Evolutionary conservation across 1,140 invertebrate genomes (phyloP), one percentile per base, ranked within the genome.

Genomic region (Thalassaphorura encarpata): DNA sequence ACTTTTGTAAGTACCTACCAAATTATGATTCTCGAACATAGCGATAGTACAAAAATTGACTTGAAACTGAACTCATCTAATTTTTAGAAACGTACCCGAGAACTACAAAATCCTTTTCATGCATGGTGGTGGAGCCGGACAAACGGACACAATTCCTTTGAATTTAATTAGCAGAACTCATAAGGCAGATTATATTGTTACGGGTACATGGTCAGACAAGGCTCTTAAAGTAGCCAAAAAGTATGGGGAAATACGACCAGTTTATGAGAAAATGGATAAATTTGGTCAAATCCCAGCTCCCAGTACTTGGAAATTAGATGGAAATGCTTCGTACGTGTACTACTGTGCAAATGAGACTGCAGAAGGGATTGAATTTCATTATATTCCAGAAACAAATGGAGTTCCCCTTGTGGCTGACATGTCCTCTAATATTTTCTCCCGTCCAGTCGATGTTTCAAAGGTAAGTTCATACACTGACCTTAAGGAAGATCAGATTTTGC

Each of bases 261-360:
- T 97, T n/a, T 65, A 89, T 31, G 87, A 88, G 8, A 83, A 87
- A 69, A 70, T 73, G 1, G 75, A 80, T 19, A 81, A 80, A 61
- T 90, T 86, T 67, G 82, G 76, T 8, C 76, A 78, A 63, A 83
- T 88, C 63, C 84, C 84, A 0, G 76, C 82, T 60, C 74, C 78
- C 53, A 77, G 76, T 0, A 77, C 75, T 2, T 97, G 91, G 92
- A 88, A 86, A 18, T 71, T 93, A 2, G 80, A 86, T 70, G 80
- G 86, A 0, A 83, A 96, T 62, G 93, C 95, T n/a, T 92, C 91
- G 0, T 99, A 97, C 70, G 80, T 98, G 5, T 97, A 96, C 69
- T 97, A 96, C 69, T 98, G 95, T 73, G 85, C 83, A 60, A 99
- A 98, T 70, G 96, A 99, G 77, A 99, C 96, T 4, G 84, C 98